phyloP scores from a whole-genome alignment of 2,797 vertebrate species.

The Phrynocephalus forsythii region DNA sequence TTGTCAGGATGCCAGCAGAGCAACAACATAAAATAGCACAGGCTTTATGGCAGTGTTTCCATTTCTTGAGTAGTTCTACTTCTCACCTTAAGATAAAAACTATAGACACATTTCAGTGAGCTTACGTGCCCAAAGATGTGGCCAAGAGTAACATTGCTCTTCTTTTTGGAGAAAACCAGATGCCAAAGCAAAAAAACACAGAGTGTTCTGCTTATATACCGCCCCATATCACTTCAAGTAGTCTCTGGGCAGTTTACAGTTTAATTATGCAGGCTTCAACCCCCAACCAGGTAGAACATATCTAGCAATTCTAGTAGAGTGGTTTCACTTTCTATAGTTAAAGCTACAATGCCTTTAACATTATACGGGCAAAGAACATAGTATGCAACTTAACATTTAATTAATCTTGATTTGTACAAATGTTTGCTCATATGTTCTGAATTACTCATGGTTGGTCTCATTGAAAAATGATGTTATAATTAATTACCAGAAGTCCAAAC shows the following conservation, averaged over 20 bases:
- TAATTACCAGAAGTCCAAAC: background rate
- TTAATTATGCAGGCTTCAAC: too few species aligned
- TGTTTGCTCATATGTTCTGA: background rate
- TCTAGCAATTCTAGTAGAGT: background rate
- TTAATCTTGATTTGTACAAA: background rate
- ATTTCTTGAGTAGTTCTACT: background rate
- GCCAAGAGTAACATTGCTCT: background rate
- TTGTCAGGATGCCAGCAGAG: background rate
- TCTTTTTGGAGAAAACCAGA: background rate
- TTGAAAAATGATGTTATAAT: background rate
- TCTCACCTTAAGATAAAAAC: background rate
- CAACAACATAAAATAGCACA: background rate
- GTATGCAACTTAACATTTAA: background rate
- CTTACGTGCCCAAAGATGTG: background rate
- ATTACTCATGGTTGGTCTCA: background rate
- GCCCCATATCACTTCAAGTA: too few species aligned
- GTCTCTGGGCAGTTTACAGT: too few species aligned
- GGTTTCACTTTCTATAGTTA: background rate
- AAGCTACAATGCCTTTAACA: background rate
- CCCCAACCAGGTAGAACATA: too few species aligned
- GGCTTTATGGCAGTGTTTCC: background rate
- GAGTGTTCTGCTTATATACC: too few species aligned
- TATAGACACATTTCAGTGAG: background rate
- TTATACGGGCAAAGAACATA: background rate
- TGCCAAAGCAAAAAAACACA: background rate